A percentile compares a stretch with the other conserved stretches of the same genome.
phyloP scores from a whole-genome alignment of 2,113 vertebrate genomes.

The Butastur rufipennis region DNA sequence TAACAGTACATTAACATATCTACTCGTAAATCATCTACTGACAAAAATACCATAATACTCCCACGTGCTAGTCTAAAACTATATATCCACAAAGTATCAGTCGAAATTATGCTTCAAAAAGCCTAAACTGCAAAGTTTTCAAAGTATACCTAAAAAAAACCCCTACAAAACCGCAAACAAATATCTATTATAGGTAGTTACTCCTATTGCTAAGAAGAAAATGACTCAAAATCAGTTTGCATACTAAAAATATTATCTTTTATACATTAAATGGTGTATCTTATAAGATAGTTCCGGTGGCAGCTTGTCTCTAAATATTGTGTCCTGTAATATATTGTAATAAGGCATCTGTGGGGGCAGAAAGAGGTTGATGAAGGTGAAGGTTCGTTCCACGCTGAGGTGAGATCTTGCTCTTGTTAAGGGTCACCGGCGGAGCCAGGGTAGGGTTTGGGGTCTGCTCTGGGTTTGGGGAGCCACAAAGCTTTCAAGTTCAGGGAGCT shows the following conservation, averaged over 20 bases:
- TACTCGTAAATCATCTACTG: neutral
- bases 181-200: neutral
- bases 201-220: neutral
- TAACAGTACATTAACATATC: neutral
- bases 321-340: neutral
- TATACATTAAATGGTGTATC: neutral
- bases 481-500: neutral
- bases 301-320: neutral
- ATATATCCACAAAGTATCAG: neutral
- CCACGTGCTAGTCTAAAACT: neutral
- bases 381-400: rapidly evolving
- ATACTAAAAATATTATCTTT: neutral
- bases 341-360: neutral
- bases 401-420: neutral
- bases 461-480: neutral
- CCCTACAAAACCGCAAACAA: neutral
- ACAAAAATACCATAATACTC: neutral
- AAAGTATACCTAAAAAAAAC: neutral
- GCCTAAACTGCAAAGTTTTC: neutral
- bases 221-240: neutral
- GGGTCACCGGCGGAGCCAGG: rapidly evolving
- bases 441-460: rapidly evolving
- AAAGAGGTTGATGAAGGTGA: neutral
- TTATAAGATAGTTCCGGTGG: neutral
- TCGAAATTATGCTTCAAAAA: neutral